These are phyloP conservation scores for Callionymus lyra DNA, from an alignment of 2,113 vertebrate species.

Conservation along the genomic window DNA sequence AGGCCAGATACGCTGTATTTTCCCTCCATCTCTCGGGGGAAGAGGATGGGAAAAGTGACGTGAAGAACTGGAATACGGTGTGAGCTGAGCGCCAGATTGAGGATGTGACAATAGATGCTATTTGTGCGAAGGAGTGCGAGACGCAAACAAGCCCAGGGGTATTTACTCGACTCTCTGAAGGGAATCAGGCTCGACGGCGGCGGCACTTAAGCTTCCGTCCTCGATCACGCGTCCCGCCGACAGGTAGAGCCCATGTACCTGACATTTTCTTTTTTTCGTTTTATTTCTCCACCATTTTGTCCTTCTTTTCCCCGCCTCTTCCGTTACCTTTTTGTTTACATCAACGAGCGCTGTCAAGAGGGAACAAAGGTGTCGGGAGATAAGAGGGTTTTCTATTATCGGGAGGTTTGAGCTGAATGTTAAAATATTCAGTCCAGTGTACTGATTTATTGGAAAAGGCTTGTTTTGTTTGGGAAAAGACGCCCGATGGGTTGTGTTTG, in stretches of 20 bases:
- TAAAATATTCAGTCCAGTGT: not conserved
- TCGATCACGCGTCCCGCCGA: slow-evolving; percentile 3
- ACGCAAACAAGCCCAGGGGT: slow-evolving; percentile 29
- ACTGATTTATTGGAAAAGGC: no score
- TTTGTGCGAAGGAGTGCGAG: not conserved
- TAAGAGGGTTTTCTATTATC: slow-evolving; percentile 3
- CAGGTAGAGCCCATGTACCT: slow-evolving; percentile 18
- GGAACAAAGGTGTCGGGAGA: slow-evolving; percentile 1
- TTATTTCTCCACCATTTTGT: no score
- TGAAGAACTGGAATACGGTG: slow-evolving; percentile 15
- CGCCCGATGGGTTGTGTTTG: no score
- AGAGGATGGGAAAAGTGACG: slow-evolving; percentile 2
- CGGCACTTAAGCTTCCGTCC: not conserved
- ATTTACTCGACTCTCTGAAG: slow-evolving; percentile 29
- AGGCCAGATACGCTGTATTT: not conserved
- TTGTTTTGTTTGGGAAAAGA: no score
- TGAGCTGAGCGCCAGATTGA: not conserved
- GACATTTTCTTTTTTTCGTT: slow-evolving; percentile 16
- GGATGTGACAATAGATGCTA: slow-evolving; percentile 8
- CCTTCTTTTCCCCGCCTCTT: slow-evolving; percentile 12
- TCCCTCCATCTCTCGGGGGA: not conserved
- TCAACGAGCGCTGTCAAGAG: slow-evolving; percentile 1
- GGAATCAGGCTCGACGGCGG: slow-evolving; percentile 11
- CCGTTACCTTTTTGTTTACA: slow-evolving; percentile 24
- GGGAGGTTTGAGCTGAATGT: not conserved